Evolutionary conservation across 2,888 invertebrate genomes (phyloP), one percentile per base, ranked within the genome.

Genomic region (Disparrhopalites patrizii): DNA sequence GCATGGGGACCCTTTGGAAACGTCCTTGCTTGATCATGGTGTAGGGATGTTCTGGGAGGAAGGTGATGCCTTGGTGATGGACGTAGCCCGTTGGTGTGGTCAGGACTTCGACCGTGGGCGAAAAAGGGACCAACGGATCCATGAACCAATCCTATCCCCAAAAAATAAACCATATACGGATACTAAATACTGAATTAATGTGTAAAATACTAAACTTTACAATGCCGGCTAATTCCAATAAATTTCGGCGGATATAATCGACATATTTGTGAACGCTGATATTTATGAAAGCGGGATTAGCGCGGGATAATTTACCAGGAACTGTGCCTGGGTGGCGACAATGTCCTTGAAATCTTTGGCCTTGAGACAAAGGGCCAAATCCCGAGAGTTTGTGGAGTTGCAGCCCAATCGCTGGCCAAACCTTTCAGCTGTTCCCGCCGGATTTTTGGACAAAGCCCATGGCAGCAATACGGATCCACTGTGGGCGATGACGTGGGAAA

Each of bases 91-190:
- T 56, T 1, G 47, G n/a, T 5, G 55, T 63, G 1, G 56, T 18
- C 13, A 40, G 2, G 1, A 63, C 63, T 47, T 63, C 63, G 1
- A 63, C 63, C 3, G 63, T 63, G 1, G 63, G 63, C 2, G 63
- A 23, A 20, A 63, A 56, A 2, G 56, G 55, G 10, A 55, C 63
- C 8, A 63, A 56, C 1, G 63, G 63, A 20, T 63, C 63, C 36
- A 40, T 63, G 25, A 31, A n/a, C 55, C 55, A 63, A 15, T 63
- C 63, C 62, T 62, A n/a, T n/a, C n/a, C n/a, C n/a, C n/a, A n/a
- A n/a, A n/a, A n/a, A n/a, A n/a, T n/a, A n/a, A n/a, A n/a, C n/a
- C n/a, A n/a, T n/a, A n/a, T n/a, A n/a, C n/a, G n/a, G n/a, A n/a
- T n/a, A n/a, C n/a, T n/a, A n/a, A n/a, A n/a, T n/a, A n/a, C n/a